A percentile compares a stretch with the other conserved stretches of the same genome.
These are phyloP conservation scores for Leptothorax acervorum DNA, from an alignment of 2,888 invertebrate genomes.

Conservation along the genomic window DNA sequence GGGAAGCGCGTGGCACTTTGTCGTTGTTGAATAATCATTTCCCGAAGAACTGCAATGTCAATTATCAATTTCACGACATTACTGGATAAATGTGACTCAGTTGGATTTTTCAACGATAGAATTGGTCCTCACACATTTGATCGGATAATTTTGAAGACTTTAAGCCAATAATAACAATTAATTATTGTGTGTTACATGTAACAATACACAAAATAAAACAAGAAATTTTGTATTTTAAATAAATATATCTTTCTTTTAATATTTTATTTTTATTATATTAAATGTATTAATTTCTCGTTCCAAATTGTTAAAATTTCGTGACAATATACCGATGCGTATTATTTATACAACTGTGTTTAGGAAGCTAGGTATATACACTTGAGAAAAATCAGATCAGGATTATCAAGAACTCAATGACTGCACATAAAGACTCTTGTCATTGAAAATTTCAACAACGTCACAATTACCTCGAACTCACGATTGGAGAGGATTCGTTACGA, in stretches of 20 bases:
- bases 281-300: not conserved
- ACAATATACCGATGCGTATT: not conserved
- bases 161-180: not conserved
- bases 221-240: not conserved
- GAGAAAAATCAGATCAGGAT: not conserved
- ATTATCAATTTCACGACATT: constrained; percentile 5
- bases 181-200: not conserved
- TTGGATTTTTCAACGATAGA: constrained; percentile 5
- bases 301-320: not conserved
- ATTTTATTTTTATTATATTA: constrained; percentile 1
- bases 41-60: not conserved
- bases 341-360: not conserved
- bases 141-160: not conserved
- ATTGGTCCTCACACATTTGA: not conserved
- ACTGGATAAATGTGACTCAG: not conserved
- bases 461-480: not conserved
- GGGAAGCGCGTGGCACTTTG: not conserved
- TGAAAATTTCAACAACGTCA: not conserved
- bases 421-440: not conserved
- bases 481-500: not conserved
- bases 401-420: not conserved
- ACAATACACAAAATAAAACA: not conserved
- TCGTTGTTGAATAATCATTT: constrained; percentile 23
- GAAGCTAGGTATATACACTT: not conserved
- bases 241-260: not conserved